Percentiles rank a stretch among this genome's conserved stretches.
Evolutionary conservation across 1,140 invertebrate genomes (phyloP).

Genomic region (Leptopilina boulardi): DNA sequence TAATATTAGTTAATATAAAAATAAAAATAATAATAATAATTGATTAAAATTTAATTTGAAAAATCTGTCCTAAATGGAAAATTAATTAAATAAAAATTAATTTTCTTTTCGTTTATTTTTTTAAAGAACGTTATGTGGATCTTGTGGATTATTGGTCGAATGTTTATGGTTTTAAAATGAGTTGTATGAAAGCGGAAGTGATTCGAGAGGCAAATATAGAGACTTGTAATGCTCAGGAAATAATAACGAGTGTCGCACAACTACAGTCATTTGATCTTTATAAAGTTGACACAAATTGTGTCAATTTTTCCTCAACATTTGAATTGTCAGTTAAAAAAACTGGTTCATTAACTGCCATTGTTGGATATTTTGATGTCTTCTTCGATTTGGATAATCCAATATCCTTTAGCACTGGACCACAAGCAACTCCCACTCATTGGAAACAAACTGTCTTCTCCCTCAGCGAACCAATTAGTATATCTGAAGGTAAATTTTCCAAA

Average conservation of each 20-base stretch:
- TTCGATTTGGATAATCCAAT: slow-evolving; percentile 85
- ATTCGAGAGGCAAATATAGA: slow-evolving; percentile 94
- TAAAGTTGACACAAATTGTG: slow-evolving; percentile 87
- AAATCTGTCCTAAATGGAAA: too few relatives aligned
- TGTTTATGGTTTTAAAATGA: slow-evolving; percentile 99
- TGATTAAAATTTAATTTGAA: too few relatives aligned
- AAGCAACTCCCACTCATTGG: slow-evolving; percentile 92
- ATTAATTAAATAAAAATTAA: too few relatives aligned
- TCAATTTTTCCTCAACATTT: slow-evolving; percentile 89
- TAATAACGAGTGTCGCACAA: slow-evolving; percentile 84
- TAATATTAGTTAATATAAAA: too few relatives aligned
- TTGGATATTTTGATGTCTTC: slow-evolving; percentile 95
- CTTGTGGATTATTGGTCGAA: slow-evolving; percentile 94
- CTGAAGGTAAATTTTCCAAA: slow-evolving; percentile 78
- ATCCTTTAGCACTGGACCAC: slow-evolving; percentile 86
- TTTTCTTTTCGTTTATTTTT: slow-evolving; percentile 52
- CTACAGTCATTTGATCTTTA: slow-evolving; percentile 87
- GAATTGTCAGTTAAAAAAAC: slow-evolving; percentile 82
- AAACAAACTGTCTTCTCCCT: slow-evolving; percentile 98
- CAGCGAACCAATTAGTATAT: slow-evolving; percentile 82
- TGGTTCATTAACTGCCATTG: slow-evolving; percentile 89
- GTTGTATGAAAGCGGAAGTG: slow-evolving; percentile 92
- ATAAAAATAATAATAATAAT: too few relatives aligned
- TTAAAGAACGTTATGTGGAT: slow-evolving; percentile 81
- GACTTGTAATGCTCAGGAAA: slow-evolving; percentile 84